Evolutionary conservation across 2,797 vertebrate genomes (phyloP), one percentile per base, ranked within the genome.

Genomic region (Tangara arthus): DNA sequence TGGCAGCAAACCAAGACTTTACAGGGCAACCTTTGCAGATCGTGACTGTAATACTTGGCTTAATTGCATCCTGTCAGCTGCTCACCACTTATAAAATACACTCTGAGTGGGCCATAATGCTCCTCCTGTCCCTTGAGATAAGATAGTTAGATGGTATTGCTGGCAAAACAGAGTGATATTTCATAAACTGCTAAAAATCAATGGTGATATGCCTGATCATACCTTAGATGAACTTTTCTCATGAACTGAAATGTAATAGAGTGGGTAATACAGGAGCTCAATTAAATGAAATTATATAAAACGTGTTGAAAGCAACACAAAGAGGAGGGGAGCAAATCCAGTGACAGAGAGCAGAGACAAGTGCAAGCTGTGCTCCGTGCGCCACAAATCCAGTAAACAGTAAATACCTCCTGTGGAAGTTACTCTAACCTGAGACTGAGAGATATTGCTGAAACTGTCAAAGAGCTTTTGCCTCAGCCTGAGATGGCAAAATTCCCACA

Each of bases 131-230:
- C 47, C 66, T 69, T 47, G 44, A 87, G 91, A 55, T 76, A 72
- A 84, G 86, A 37, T 5, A 75, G 61, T 47, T 49, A 73, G 87
- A 96, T 89, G 82, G 70, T 44, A 75, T 81, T 92, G 50, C 86
- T 94, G 93, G 91, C 87, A 94, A 92, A 95, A 94, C 42, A 84
- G 60, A 91, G 77, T 61, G 50, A 90, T 94, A 78, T 84, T 91
- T 90, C 90, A 94, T 88, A 69, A 92, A 93, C 72, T 78, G 83
- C 42, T 86, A 65, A 91, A 93, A 87, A 96, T 89, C 89, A 80
- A 73, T 92, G 86, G 42, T 78, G 56, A 77, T 78, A 46, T 20
- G 46, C 49, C 60, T 84, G 34, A 52, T 82, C 9, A 35, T 80
- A 87, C 60, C 82, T 92, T 66, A 93, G 75, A 60, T 91, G 78